Percentiles rank a stretch among this genome's conserved stretches.
phyloP scores from a whole-genome alignment of 2,888 invertebrate genomes.

The Serripes groenlandicus region DNA sequence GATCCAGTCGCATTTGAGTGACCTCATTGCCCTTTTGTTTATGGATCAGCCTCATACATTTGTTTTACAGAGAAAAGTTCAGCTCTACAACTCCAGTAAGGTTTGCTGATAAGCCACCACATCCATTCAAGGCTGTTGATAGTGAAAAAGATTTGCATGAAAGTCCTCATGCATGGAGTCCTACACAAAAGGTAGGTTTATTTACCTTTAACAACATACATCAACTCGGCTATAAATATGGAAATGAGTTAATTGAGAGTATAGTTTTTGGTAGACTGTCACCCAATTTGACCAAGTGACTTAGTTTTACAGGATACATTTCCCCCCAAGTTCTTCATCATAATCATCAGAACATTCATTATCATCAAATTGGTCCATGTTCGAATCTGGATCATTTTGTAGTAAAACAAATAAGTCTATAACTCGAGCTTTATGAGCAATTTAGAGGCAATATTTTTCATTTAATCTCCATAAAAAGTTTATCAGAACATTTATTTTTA shows the following conservation, averaged over 20 bases:
- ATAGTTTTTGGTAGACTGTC: neutral
- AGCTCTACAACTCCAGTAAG: conserved; percentile 63
- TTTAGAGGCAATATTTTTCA: too few species aligned
- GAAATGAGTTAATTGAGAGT: neutral
- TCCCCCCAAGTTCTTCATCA: neutral
- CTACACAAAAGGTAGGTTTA: neutral
- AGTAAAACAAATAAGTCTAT: too few species aligned
- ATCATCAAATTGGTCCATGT: too few species aligned
- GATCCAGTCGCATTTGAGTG: too few species aligned
- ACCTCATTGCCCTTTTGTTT: too few species aligned
- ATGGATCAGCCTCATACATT: too few species aligned
- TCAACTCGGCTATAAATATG: neutral
- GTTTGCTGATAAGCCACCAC: conserved; percentile 50
- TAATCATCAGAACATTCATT: too few species aligned
- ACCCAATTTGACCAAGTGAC: too few species aligned
- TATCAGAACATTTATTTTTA: too few species aligned
- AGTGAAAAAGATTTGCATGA: conserved; percentile 16
- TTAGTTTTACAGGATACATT: neutral
- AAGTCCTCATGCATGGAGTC: conserved; percentile 1
- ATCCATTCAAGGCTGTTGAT: conserved; percentile 14
- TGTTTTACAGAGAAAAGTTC: conserved; percentile 39
- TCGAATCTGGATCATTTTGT: too few species aligned
- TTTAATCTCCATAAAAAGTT: too few species aligned
- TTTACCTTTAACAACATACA: neutral
- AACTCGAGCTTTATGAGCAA: too few species aligned